Evolutionary conservation across 1,140 invertebrate genomes (phyloP).

Genomic region (Chironomus tepperi): DNA sequence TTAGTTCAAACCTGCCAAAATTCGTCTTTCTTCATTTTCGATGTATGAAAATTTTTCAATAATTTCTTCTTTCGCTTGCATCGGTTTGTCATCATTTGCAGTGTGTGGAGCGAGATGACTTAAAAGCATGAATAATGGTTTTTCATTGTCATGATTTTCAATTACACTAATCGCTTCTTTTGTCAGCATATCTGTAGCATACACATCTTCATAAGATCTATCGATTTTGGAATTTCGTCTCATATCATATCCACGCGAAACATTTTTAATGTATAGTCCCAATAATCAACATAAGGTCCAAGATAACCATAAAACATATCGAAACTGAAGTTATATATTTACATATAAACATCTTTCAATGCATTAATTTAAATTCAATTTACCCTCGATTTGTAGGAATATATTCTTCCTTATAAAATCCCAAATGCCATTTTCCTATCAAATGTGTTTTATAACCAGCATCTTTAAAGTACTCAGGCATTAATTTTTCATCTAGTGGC

Average conservation of each 20-base stretch:
- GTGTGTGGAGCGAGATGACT: constrained; percentile 72
- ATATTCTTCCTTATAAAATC: constrained; percentile 58
- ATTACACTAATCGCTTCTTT: constrained; percentile 62
- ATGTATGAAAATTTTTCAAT: constrained; percentile 68
- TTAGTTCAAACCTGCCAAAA: constrained; percentile 53
- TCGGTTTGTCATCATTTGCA: constrained; percentile 53
- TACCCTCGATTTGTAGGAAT: constrained; percentile 64
- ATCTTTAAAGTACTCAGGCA: constrained; percentile 66
- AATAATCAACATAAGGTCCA: constrained; percentile 76
- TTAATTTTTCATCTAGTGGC: constrained; percentile 55
- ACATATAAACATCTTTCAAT: no score
- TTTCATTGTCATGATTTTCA: constrained; percentile 45
- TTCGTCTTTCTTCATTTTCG: constrained; percentile 56
- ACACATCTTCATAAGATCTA: constrained; percentile 50
- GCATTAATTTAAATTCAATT: no score
- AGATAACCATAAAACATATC: constrained; percentile 78
- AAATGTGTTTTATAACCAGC: constrained; percentile 72
- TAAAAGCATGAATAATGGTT: constrained; percentile 71
- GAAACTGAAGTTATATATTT: no score
- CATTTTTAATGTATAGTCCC: constrained; percentile 54
- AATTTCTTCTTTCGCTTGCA: constrained; percentile 69
- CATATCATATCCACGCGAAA: constrained; percentile 17
- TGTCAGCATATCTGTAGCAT: constrained; percentile 71
- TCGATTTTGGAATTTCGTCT: constrained; percentile 43
- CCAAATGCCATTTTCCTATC: constrained; percentile 90